Percentiles rank a stretch among this genome's conserved stretches.
Evolutionary conservation across 2,113 vertebrate genomes (phyloP).

Genomic region (Anguilla rostrata): DNA sequence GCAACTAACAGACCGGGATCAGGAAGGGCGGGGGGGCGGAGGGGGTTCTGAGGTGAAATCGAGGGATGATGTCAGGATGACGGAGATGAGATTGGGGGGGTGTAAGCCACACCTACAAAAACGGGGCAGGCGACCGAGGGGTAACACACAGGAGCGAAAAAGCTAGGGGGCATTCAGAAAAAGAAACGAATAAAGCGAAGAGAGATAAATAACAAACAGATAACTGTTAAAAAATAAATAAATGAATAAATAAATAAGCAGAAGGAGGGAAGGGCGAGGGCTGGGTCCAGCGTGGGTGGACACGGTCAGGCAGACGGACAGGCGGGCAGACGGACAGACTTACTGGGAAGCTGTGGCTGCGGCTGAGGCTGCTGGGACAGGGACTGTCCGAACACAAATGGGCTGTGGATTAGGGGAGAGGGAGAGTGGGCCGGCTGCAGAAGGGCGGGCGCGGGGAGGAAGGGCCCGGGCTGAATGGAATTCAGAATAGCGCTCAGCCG

Average conservation of each 20-base stretch:
- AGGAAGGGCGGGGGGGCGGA: not conserved
- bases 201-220: constrained; percentile 4
- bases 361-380: constrained; percentile 98
- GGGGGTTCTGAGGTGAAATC: not conserved
- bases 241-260: not conserved
- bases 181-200: constrained; percentile 10
- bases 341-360: constrained; percentile 96
- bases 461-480: constrained; percentile 99
- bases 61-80: not conserved
- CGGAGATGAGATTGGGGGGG: constrained; percentile 14
- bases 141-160: constrained; percentile 25
- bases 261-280: constrained; percentile 32
- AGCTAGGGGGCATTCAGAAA: constrained; percentile 21
- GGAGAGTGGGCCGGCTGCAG: constrained; percentile 99
- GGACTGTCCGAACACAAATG: constrained; percentile 99
- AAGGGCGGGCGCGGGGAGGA: constrained; percentile 97
- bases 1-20: not conserved
- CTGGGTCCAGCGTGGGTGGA: constrained; percentile 60
- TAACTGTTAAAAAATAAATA: not conserved
- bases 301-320: constrained; percentile 84
- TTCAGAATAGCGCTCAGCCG: constrained; percentile 99
- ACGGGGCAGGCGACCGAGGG: constrained; percentile 26
- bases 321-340: constrained; percentile 92
- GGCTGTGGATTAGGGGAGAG: constrained; percentile 98
- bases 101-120: constrained; percentile 2